A percentile compares a stretch with the other conserved stretches of the same genome.
phyloP scores from a whole-genome alignment of 2,113 vertebrate species.

The Haemorhous mexicanus region DNA sequence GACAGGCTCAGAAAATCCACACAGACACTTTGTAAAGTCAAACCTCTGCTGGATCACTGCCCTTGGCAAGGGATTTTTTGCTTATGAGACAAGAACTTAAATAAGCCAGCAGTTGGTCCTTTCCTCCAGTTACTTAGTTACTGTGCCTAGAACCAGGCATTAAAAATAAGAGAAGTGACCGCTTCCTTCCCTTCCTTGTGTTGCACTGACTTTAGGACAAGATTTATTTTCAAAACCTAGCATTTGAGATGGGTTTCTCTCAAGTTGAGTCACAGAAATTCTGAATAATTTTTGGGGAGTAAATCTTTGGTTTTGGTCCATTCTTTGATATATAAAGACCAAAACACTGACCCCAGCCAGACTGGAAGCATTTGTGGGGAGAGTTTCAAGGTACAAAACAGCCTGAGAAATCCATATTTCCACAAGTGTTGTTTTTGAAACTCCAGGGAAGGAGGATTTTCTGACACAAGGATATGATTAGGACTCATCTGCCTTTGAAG shows the following conservation, averaged over 20 bases:
- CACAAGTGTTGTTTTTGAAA: not conserved
- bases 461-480: not conserved
- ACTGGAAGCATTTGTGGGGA: not conserved
- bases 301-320: not conserved
- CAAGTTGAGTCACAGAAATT: not conserved
- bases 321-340: not conserved
- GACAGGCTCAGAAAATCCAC: not conserved
- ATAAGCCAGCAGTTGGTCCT: not conserved
- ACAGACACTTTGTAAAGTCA: not conserved
- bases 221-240: not conserved
- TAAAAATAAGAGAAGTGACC: not conserved
- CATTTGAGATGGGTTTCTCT: not conserved
- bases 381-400: not conserved
- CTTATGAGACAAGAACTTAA: not conserved
- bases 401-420: not conserved
- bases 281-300: not conserved
- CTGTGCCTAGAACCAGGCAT: not conserved
- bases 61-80: not conserved
- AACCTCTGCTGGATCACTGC: not conserved
- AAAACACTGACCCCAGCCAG: not conserved
- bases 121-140: not conserved
- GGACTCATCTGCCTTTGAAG: not conserved
- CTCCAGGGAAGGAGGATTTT: not conserved
- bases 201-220: not conserved
- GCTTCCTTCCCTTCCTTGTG: not conserved